Evolutionary conservation across 2,888 invertebrate genomes (phyloP).

Genomic region (Drosophila helvetica): DNA sequence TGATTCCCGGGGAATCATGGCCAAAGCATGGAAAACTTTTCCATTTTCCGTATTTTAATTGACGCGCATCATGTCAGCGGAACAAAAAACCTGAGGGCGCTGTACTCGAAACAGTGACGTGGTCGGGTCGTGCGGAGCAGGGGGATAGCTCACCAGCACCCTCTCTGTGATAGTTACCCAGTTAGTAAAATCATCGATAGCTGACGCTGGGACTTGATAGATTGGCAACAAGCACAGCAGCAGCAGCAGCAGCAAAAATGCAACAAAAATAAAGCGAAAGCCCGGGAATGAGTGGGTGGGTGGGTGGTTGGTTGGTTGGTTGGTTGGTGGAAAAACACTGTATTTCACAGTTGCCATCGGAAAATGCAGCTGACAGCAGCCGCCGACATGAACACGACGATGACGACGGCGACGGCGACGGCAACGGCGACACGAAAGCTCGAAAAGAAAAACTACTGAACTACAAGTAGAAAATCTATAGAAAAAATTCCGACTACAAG

Average conservation of each 20-base stretch:
- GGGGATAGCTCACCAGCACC: too few species aligned
- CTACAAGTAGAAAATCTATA: neutral
- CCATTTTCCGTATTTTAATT: constrained; percentile 55
- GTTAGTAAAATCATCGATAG: constrained; percentile 39
- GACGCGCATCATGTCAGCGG: constrained; percentile 50
- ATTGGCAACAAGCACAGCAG: constrained; percentile 52
- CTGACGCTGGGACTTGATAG: constrained; percentile 41
- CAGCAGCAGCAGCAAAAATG: constrained; percentile 25
- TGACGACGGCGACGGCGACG: constrained; percentile 12
- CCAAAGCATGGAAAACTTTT: constrained; percentile 44
- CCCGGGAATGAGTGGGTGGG: constrained; percentile 1
- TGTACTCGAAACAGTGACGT: constrained; percentile 22
- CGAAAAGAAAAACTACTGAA: neutral
- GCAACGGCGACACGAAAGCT: constrained; percentile 15
- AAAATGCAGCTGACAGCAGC: constrained; percentile 61
- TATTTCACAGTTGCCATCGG: constrained; percentile 41
- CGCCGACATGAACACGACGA: constrained; percentile 29
- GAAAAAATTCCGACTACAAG: neutral
- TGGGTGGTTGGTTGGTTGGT: constrained; percentile 6
- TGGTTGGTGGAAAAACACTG: constrained; percentile 13
- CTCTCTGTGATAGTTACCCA: constrained; percentile 38
- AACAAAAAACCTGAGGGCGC: constrained; percentile 32
- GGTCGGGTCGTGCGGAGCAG: too few species aligned
- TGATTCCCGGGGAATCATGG: constrained; percentile 26
- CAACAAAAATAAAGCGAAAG: neutral